Evolutionary conservation across 2,797 vertebrate species (phyloP).

Genomic region (Molossus molossus): DNA sequence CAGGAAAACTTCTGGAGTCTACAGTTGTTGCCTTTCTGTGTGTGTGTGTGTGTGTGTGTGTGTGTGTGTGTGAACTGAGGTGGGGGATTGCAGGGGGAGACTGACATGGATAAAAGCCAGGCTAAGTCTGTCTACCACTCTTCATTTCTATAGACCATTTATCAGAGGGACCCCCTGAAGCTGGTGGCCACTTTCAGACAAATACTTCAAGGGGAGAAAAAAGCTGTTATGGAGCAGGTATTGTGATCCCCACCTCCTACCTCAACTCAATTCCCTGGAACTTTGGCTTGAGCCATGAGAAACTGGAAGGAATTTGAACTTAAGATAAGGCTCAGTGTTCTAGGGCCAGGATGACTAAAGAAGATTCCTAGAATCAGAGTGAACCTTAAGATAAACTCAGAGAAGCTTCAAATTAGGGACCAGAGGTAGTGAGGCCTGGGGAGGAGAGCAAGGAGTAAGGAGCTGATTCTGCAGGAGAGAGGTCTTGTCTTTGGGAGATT

Average conservation of each 20-base stretch:
- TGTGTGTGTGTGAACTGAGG: neutral
- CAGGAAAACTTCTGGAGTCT: conserved; percentile 57
- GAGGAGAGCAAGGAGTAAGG: neutral
- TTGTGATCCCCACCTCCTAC: neutral
- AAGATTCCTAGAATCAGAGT: neutral
- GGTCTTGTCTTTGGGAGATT: neutral
- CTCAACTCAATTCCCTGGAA: neutral
- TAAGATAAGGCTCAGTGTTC: neutral
- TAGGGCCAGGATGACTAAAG: conserved; percentile 1
- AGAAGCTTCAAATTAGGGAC: neutral
- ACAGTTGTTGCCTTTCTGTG: neutral
- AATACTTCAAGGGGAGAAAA: conserved; percentile 94
- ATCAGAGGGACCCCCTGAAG: conserved; percentile 91
- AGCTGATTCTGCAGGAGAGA: conserved; percentile 25
- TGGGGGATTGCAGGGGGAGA: neutral
- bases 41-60: neutral
- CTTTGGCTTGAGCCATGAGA: conserved; percentile 13
- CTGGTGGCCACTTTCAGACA: conserved; percentile 92
- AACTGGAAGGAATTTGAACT: conserved; percentile 51
- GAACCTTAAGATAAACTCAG: neutral
- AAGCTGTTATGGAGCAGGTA: conserved; percentile 91
- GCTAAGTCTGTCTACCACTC: neutral
- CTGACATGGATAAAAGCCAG: neutral
- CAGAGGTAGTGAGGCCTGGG: neutral
- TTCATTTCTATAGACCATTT: conserved; percentile 89